Percentiles rank a stretch among this genome's conserved stretches.
phyloP scores from a whole-genome alignment of 1,140 invertebrate genomes.

The Steinernema feltiae region DNA sequence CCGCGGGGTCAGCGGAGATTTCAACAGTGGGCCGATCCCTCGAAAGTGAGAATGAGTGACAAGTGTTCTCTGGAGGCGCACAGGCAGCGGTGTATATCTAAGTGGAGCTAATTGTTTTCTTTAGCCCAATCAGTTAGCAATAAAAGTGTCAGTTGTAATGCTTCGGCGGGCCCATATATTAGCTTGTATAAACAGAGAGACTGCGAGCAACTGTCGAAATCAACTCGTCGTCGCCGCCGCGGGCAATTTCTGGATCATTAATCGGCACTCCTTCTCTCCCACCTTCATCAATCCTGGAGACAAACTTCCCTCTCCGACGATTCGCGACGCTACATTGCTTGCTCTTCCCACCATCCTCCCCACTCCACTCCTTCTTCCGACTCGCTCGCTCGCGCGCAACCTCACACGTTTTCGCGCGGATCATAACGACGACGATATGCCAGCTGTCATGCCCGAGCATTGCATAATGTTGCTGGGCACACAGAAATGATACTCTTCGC shows the following conservation, averaged over 20 bases:
- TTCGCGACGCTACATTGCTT: not conserved
- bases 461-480: not conserved
- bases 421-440: not conserved
- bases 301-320: not conserved
- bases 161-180: conserved; percentile 7
- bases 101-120: conserved; percentile 15
- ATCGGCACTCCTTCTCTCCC: conserved; percentile 6
- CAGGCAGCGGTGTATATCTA: conserved; percentile 10
- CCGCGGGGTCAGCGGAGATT: not conserved
- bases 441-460: not conserved
- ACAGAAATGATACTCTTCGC: not conserved
- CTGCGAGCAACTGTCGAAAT: conserved; percentile 1
- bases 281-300: conserved; percentile 8
- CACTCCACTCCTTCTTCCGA: not conserved
- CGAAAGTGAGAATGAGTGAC: conserved; percentile 7
- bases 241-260: conserved; percentile 3
- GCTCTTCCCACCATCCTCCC: not conserved
- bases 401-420: not conserved
- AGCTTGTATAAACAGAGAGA: conserved; percentile 15
- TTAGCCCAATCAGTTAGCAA: conserved; percentile 10
- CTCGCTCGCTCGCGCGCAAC: not conserved
- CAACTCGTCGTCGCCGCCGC: not conserved
- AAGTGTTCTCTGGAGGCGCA: not conserved
- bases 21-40: not conserved
- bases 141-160: conserved; percentile 14